Evolutionary conservation across 2,113 vertebrate species (phyloP), one percentile per base, ranked within the genome.

Genomic region (Lampris megalopsis): DNA sequence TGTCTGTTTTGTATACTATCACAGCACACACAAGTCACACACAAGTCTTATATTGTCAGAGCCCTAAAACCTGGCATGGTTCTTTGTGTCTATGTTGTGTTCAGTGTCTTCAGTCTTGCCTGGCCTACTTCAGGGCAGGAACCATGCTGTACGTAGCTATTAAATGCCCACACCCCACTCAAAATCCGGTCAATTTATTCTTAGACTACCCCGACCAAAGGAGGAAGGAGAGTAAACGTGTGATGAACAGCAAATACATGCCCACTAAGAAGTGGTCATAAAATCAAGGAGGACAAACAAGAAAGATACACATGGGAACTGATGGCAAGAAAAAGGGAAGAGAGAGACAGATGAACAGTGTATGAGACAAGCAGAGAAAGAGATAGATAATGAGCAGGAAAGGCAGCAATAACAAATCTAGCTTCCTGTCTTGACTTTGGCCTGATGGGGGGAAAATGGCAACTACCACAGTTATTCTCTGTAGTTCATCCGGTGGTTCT

Each of bases 351-450:
- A 24, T 24, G 24, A 24, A 24, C 24, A 24, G 24, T 24, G 24
- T 24, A 24, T 24, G 24, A 53, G 58, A 66, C 54, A 38, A 13
- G 49, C 24, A 52, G 9, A 11, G 35, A 6, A 1, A 11, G 9
- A 37, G 50, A 37, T 7, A 50, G 38, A 66, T 24, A 68, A 40
- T 65, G 70, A 78, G 37, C 4, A n/a, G 3, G 61, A 41, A 52
- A 61, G 6, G 54, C 65, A 6, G 13, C 5, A 77, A 79, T 74
- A 83, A 86, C 79, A 83, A 80, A 86, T 79, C 77, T 8, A 64
- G 45, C 68, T 82, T 83, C 82, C 84, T 91, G 76, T 35, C 48
- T 74, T 83, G 76, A 73, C 54, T 64, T 66, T 81, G 60, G 43
- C 72, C 58, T 3, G 45, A 75, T 77, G 68, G 76, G 72, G 73